Evolutionary conservation across 1,140 invertebrate genomes (phyloP).

Genomic region (Carposina sasakii): DNA sequence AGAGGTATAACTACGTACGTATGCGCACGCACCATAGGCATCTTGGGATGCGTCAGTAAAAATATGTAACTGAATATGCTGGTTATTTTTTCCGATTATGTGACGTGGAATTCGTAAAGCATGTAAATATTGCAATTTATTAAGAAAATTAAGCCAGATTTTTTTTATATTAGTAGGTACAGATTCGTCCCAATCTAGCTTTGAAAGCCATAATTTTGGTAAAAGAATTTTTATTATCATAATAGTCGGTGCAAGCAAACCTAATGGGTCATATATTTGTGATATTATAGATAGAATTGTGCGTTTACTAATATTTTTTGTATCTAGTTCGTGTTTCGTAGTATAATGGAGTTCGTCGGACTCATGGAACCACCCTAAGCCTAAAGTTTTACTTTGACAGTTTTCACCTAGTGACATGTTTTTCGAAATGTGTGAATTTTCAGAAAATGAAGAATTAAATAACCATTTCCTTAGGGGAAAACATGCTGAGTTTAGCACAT

Average conservation of each 20-base stretch:
- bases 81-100: background rate
- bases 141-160: conserved; percentile 1
- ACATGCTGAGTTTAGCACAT: background rate
- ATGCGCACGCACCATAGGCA: conserved; percentile 11
- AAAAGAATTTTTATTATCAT: background rate
- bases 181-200: background rate
- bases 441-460: background rate
- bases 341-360: background rate
- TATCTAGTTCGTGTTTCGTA: background rate
- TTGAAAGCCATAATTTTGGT: background rate
- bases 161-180: conserved; percentile 7
- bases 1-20: background rate
- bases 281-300: conserved; percentile 5
- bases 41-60: conserved; percentile 13
- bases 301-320: background rate
- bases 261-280: too few relatives aligned
- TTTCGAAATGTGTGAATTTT: too few relatives aligned
- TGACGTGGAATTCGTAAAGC: background rate
- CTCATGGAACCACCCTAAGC: too few relatives aligned
- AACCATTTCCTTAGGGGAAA: background rate
- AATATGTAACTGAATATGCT: conserved; percentile 12
- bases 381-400: too few relatives aligned
- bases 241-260: background rate
- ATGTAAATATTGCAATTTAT: background rate
- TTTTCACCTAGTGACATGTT: too few relatives aligned